These are phyloP conservation scores for Tribolium madens DNA, from an alignment of 1,140 invertebrate genomes.

Conservation along the genomic window DNA sequence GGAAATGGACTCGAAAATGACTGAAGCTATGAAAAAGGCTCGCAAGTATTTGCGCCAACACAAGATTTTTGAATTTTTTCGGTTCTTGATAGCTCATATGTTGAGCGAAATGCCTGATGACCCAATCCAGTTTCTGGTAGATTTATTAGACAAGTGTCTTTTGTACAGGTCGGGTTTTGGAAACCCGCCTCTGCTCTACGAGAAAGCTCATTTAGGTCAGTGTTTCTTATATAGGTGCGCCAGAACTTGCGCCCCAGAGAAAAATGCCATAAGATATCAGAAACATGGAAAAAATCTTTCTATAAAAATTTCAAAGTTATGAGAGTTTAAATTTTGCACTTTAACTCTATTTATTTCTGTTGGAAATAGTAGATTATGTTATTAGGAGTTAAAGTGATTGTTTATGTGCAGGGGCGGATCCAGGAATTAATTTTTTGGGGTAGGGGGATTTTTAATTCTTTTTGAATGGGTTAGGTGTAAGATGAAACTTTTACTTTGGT, in stretches of 20 bases:
- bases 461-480: too few species aligned
- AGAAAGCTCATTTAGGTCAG: slow-evolving; percentile 53
- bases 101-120: slow-evolving; percentile 64
- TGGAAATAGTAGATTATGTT: too few species aligned
- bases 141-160: slow-evolving; percentile 67
- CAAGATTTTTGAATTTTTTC: slow-evolving; percentile 66
- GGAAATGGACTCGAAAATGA: slow-evolving; percentile 31
- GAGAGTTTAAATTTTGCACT: too few species aligned
- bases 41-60: slow-evolving; percentile 64
- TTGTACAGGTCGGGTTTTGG: slow-evolving; percentile 66
- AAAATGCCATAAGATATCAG: too few species aligned
- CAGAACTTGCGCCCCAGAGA: too few species aligned
- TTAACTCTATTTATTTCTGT: too few species aligned
- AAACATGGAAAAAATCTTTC: too few species aligned
- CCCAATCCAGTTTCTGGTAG: slow-evolving; percentile 66
- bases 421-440: not conserved
- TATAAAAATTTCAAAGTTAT: too few species aligned
- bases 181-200: slow-evolving; percentile 66
- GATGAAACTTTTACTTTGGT: too few species aligned
- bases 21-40: slow-evolving; percentile 60
- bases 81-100: slow-evolving; percentile 67
- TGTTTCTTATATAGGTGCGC: too few species aligned
- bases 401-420: not conserved
- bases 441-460: too few species aligned
- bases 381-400: too few species aligned